Percentiles rank a stretch among this genome's conserved stretches.
phyloP scores from a whole-genome alignment of 1,140 invertebrate species.

The Mycetomoellerius zeteki region DNA sequence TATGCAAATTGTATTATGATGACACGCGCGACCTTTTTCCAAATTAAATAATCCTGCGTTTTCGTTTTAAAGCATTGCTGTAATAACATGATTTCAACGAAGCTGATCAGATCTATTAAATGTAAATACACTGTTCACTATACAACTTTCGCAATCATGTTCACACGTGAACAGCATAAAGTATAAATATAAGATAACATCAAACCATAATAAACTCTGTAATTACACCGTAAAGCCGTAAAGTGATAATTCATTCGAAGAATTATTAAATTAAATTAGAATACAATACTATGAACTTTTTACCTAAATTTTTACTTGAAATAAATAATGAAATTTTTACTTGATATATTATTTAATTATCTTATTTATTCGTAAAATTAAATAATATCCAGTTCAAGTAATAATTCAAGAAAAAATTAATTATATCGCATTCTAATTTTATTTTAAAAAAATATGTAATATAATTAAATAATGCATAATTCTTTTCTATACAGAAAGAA shows the following conservation, averaged over 20 bases:
- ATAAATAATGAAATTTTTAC: no score
- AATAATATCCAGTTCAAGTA: not conserved
- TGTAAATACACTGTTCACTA: not conserved
- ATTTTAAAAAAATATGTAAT: not conserved
- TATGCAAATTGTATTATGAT: not conserved
- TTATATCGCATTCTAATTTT: not conserved
- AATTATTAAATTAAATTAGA: not conserved
- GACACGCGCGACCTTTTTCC: not conserved
- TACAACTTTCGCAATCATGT: not conserved
- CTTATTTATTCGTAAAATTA: not conserved
- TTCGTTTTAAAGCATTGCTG: not conserved
- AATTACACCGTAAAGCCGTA: not conserved
- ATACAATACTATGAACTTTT: not conserved
- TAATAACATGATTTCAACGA: not conserved
- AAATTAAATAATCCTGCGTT: constrained; percentile 3
- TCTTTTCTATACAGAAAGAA: no score
- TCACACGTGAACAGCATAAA: not conserved
- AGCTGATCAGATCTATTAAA: constrained; percentile 1
- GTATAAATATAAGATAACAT: not conserved
- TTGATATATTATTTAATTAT: not conserved
- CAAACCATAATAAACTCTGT: not conserved
- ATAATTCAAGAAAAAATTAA: not conserved
- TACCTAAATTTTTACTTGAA: no score
- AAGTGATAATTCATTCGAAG: not conserved
- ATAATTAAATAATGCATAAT: not conserved